phyloP scores from a whole-genome alignment of 2,888 invertebrate genomes.

The Troides oblongomaculatus region DNA sequence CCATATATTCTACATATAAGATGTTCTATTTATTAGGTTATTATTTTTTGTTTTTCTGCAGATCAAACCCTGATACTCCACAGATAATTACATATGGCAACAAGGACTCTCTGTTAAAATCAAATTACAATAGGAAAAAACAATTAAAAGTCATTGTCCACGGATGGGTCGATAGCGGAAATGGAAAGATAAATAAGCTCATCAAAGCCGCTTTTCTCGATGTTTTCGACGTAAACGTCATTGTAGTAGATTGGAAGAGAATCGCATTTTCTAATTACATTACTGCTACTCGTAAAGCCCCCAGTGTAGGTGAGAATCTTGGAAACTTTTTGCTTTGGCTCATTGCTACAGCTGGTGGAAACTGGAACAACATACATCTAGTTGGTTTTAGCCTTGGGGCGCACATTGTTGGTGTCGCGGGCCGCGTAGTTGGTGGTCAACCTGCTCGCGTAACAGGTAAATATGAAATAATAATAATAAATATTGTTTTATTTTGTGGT shows the following conservation, averaged over 20 bases:
- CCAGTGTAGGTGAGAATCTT: constrained; percentile 37
- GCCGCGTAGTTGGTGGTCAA: constrained; percentile 40
- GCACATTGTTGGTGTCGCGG: constrained; percentile 54
- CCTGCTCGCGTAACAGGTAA: constrained; percentile 45
- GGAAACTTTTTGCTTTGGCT: constrained; percentile 49
- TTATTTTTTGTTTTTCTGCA: constrained; percentile 19
- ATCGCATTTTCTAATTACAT: constrained; percentile 39
- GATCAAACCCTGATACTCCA: constrained; percentile 40
- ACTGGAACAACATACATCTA: constrained; percentile 50
- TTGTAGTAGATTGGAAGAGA: constrained; percentile 50
- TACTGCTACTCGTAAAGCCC: constrained; percentile 35
- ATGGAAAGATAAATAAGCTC: constrained; percentile 38
- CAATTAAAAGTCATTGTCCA: constrained; percentile 48
- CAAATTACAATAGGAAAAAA: constrained; percentile 43
- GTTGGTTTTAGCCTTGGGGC: constrained; percentile 60
- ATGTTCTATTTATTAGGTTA: background rate
- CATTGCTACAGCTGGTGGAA: constrained; percentile 43
- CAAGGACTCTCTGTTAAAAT: constrained; percentile 41
- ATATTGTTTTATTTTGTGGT: too few species aligned
- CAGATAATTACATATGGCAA: constrained; percentile 45
- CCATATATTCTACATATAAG: background rate
- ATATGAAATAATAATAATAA: too few species aligned
- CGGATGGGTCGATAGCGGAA: constrained; percentile 48
- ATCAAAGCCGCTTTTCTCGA: constrained; percentile 48
- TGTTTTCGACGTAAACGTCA: constrained; percentile 47